Conservation (phyloP, 53 echinoderm and acorn worm species). For the Hippasteria phrygiana region DNA sequence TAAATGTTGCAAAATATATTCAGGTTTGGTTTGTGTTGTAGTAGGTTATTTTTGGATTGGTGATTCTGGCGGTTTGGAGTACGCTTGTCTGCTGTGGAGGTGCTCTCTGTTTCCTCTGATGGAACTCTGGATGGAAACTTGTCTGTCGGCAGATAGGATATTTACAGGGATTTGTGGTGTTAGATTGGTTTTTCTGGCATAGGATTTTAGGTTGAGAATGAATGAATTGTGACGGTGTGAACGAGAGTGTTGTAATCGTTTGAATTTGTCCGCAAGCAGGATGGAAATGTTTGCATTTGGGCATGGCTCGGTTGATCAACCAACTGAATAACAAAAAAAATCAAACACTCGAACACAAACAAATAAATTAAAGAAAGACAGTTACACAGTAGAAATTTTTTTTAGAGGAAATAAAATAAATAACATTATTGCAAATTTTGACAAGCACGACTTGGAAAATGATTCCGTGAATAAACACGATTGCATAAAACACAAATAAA, state of each 20-base stretch:
- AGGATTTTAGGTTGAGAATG: neutral
- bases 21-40: neutral
- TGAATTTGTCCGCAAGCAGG: neutral
- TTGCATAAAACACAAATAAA: too few relatives aligned
- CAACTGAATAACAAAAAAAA: slow-evolving; percentile 30
- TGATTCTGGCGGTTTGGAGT: neutral
- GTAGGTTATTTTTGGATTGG: neutral
- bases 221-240: neutral
- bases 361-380: neutral
- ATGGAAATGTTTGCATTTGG: slow-evolving; percentile 28
- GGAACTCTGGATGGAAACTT: neutral
- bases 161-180: neutral
- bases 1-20: too few relatives aligned
- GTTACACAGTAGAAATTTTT: too few relatives aligned
- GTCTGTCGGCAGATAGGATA: neutral
- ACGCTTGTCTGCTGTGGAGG: neutral
- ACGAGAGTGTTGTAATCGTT: neutral
- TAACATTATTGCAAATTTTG: too few relatives aligned
- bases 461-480: too few relatives aligned
- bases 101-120: neutral
- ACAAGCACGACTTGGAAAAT: too few relatives aligned
- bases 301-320: slow-evolving; percentile 64
- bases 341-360: neutral
- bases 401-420: too few relatives aligned
- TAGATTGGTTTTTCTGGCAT: neutral